Conservation (phyloP, 2,113 vertebrate genomes). For the Anolis carolinensis region DNA sequence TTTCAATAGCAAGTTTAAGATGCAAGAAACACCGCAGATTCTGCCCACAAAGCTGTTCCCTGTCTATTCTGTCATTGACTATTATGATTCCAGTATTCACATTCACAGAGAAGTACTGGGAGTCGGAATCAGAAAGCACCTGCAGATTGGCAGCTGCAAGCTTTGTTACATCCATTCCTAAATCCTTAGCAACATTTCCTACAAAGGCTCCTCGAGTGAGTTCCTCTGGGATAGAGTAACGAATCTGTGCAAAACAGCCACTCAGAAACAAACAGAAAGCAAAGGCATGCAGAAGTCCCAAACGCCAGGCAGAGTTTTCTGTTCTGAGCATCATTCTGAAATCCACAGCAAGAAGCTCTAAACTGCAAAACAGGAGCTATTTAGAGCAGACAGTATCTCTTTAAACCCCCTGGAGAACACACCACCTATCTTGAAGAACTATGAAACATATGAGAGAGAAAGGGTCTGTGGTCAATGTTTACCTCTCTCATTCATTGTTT, state of each 20-base stretch:
- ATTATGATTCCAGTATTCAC: slow-evolving; percentile 69
- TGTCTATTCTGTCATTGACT: slow-evolving; percentile 74
- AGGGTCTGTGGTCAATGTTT: slow-evolving; percentile 66
- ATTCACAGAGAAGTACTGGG: slow-evolving; percentile 82
- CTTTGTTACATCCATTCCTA: slow-evolving; percentile 83
- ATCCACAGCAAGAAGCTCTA: slow-evolving; percentile 57
- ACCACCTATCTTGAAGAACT: slow-evolving; percentile 15
- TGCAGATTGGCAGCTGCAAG: slow-evolving; percentile 82
- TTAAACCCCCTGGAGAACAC: slow-evolving; percentile 1
- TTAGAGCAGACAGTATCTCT: slow-evolving; percentile 24
- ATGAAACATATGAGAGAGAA: slow-evolving; percentile 28
- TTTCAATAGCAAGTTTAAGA: slow-evolving; percentile 80
- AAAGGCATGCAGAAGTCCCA: slow-evolving; percentile 79
- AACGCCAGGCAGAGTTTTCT: slow-evolving; percentile 72
- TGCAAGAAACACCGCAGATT: slow-evolving; percentile 74
- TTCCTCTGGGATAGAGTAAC: slow-evolving; percentile 78
- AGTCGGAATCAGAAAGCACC: slow-evolving; percentile 82
- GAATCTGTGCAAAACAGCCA: slow-evolving; percentile 77
- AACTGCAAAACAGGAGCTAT: slow-evolving; percentile 45
- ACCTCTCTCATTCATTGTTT: slow-evolving; percentile 74
- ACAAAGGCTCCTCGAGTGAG: slow-evolving; percentile 77
- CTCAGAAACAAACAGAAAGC: slow-evolving; percentile 82
- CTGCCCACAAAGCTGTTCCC: slow-evolving; percentile 77
- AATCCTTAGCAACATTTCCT: slow-evolving; percentile 82
- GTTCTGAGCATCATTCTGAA: slow-evolving; percentile 74